Percentiles rank a stretch among this genome's conserved stretches.
phyloP scores from a whole-genome alignment of 2,113 vertebrate species.

The Galbula dea region DNA sequence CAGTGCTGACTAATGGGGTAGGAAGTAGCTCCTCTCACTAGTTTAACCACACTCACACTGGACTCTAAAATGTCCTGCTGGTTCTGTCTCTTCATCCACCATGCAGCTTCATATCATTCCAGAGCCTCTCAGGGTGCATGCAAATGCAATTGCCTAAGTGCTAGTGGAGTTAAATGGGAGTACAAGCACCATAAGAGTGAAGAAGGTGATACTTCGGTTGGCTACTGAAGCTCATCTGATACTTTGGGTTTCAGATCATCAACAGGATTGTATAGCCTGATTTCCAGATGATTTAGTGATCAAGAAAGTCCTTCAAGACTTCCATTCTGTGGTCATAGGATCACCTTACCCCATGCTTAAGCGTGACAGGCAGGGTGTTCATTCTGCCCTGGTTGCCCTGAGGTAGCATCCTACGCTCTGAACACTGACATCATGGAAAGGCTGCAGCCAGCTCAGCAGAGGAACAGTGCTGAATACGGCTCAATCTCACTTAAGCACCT shows the following conservation, averaged over 20 bases:
- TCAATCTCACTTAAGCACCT: background rate
- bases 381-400: background rate
- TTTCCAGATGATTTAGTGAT: background rate
- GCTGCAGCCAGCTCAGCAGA: background rate
- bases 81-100: background rate
- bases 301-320: background rate
- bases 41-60: background rate
- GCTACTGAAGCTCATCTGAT: background rate
- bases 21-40: background rate
- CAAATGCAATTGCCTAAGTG: background rate
- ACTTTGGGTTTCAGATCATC: background rate
- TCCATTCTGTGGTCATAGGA: background rate
- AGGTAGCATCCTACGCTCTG: background rate
- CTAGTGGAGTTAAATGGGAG: background rate
- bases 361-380: background rate
- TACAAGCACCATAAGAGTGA: background rate
- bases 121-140: background rate
- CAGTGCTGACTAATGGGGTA: background rate
- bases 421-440: rapidly evolving
- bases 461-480: background rate
- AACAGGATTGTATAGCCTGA: background rate
- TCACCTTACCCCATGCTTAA: background rate
- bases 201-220: background rate
- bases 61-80: background rate
- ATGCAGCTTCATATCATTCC: background rate